Evolutionary conservation across 2,888 invertebrate genomes (phyloP), one percentile per base, ranked within the genome.

Genomic region (Leptopilina drosophilae): DNA sequence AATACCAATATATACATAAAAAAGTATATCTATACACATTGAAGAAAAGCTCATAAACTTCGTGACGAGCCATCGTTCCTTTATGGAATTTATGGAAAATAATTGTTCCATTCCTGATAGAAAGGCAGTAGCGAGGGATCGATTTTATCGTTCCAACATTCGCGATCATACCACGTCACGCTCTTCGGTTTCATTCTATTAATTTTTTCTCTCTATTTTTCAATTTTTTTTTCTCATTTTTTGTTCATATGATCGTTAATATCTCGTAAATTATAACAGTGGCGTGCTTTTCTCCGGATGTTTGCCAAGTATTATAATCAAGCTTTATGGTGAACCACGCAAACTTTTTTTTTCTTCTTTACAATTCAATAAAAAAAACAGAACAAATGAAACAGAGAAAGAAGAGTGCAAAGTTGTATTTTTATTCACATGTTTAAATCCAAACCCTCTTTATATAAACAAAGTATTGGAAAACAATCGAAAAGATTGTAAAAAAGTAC

Each of bases 21-120:
- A 33, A 33, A 33, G 3, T 33, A 33, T 33, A 33, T 33, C 33
- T 33, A 33, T 33, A 33, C 33, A 53, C 33, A 53, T n/a, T 14
- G 73, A 40, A 73, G 73, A 59, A 56, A 56, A 33, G 56, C 73
- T 33, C 73, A 73, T 73, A 73, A 56, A 56, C n/a, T 56, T 67
- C 6, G 6, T 56, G 56, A 73, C 40, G 73, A 33, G 33, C 8
- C n/a, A 56, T 33, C 73, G 53, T 8, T 56, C 6, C 73, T 73
- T 56, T 73, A 40, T n/a, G 26, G 53, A 26, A 26, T 49, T 53
- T 56, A 69, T 56, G 33, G 73, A 73, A 73, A 73, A 73, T 73
- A 59, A 73, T 40, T 56, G 73, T 73, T 53, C 33, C 26, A 73
- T 4, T 49, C n/a, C 33, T 73, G 73, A 56, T n/a, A 33, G 14